Evolutionary conservation across 2,888 invertebrate species (phyloP), one percentile per base, ranked within the genome.

Genomic region (Chloromyia formosa): DNA sequence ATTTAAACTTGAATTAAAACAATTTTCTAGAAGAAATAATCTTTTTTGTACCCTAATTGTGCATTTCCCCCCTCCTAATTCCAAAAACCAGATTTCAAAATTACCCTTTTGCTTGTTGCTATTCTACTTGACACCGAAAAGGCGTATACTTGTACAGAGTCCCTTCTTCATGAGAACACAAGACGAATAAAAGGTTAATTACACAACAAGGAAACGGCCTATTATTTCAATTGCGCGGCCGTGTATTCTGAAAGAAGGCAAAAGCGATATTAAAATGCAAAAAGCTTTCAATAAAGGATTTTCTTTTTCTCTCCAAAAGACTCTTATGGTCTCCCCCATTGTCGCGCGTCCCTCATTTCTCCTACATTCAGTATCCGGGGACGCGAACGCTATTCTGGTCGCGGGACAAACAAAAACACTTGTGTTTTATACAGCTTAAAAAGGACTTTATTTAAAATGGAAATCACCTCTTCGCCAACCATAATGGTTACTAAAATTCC

Each of bases 391-490:
- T 5, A 53, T 53, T 53, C 18, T 53, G 53, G 53, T 53, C n/a
- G 18, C 53, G 14, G 53, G 14, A 49, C 49, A 49, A 49, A 49
- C 49, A 49, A 3, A 35, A 58, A 58, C 58, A 58, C 58, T 58
- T 58, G 18, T 49, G 14, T n/a, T 49, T 49, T 49, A 27, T 27
- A 16, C 2, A 40, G 42, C 40, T 64, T 42, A 35, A 64, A 42
- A 40, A 20, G 20, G 49, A 23, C 22, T 53, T 66, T 49, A 66
- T 49, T 49, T 49, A 23, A 66, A 66, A 66, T 49, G 66, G 45
- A 66, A 66, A 66, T 66, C 49, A 49, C 22, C 53, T 45, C 45
- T 66, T n/a, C 66, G 16, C 66, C 22, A 66, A 49, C 66, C 22
- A 66, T 53, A 20, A 49, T 66, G 49, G 45, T 66, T 18, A 49